Base-by-base conservation (phyloP, 2,888 invertebrate species). In the Apodemia zela region DNA sequence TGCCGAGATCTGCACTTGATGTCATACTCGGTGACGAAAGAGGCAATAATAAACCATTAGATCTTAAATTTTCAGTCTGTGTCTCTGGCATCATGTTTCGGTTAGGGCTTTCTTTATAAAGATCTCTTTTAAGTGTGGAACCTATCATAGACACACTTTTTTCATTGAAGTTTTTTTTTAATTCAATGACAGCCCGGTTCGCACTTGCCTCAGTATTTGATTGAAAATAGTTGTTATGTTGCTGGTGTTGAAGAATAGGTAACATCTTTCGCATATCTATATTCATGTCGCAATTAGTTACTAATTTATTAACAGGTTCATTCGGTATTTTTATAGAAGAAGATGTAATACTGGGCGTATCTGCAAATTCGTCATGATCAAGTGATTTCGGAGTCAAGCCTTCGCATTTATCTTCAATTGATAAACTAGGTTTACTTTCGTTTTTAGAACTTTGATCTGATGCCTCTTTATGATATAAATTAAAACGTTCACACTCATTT, bases 401-500 rank as follows among this genome's bases (percentile, higher is more conserved):
- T 29, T 66, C 69, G 66, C 83, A 85, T 63, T 84, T 68, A 66
- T 83, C 81, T 65, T 77, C 75, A 10, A 73, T 38, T 51, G 75
- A 70, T 45, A 78, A 25, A 61, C 59, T 64, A 10, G 66, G 65
- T 60, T 72, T 69, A 47, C 75, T 74, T 25, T 85, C 83, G 51
- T 81, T 82, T 25, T 87, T 86, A 15, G 84, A 84, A 66, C 79
- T 82, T 61, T 84, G 81, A 64, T 79, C 79, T 13, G 86, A 68
- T 8, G 80, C 72, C 63, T 83, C 67, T 72, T 80, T 84, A 54
- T 74, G 68, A 11, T 83, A 77, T 61, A 90, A 78, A 71, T 89
- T 85, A 68, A 92, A 92, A 65, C 92, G 79, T 78, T 90, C 89
- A 66, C 83, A 87, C 78, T 92, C 92, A 71, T 92, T 91, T 65